Base-by-base conservation (phyloP, 2,113 vertebrate genomes). In the Heptranchias perlo region DNA sequence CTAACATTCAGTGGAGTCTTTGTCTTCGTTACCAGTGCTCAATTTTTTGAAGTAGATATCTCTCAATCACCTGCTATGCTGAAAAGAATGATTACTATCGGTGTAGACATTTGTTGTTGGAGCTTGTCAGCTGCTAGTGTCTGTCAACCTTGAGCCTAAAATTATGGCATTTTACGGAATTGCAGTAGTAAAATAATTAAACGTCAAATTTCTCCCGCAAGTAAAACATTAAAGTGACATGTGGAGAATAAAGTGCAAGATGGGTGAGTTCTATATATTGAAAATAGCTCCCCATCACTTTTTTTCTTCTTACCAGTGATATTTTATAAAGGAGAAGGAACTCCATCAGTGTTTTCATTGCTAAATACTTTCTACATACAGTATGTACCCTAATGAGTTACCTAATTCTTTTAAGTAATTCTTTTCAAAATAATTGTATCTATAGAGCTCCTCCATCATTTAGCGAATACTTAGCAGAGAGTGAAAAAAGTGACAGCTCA, bases 381-480 rank as follows among this genome's bases (percentile, higher is more conserved):
- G 16, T 23, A 47, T 82, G 39, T 47, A 35, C 78, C 18, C 47
- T 18, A 47, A 5, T 18, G 78, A 82, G 0, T 82, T 82, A 93
- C 35, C 6, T 64, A 64, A n/a, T 62, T 93, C 58, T 93, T 58
- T 21, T 35, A n/a, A 61, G 54, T 0, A 58, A 61, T 89, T 31
- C 86, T 54, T n/a, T 61, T 93, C 58, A 62, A 62, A 93, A 93
- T 62, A 93, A 93, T 93, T 93, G 89, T 16, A 64, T 62, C 54
- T 23, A 18, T 35, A 93, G n/a, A n/a, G 35, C 16, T 93, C 35
- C 89, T 23, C n/a, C n/a, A 31, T 62, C 58, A 64, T 62, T 93
- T 93, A 93, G 89, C 64, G 39, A 93, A 93, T 93, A 62, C 35
- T 93, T 93, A 62, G 89, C 89, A 39, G 18, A 39, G 58, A 92